Evolutionary conservation across 53 echinoderm and acorn worm genomes (phyloP).

Genomic region (Holothuria scabra): DNA sequence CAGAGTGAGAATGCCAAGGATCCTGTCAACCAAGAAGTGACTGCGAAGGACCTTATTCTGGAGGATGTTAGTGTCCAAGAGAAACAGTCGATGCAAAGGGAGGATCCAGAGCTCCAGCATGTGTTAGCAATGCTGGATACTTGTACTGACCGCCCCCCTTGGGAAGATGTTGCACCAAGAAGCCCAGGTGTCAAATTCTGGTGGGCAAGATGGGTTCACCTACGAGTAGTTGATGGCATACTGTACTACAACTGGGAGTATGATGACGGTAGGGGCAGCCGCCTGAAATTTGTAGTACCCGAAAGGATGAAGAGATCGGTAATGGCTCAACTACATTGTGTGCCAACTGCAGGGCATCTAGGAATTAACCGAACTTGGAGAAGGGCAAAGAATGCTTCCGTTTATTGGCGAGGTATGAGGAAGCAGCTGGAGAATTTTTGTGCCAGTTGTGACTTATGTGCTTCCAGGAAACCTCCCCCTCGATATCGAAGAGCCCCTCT

Average conservation of each 20-base stretch:
- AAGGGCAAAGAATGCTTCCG: constrained; percentile 29
- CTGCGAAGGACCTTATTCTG: background rate
- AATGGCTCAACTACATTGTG: constrained; percentile 58
- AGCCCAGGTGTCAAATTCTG: constrained; percentile 43
- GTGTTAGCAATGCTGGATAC: constrained; percentile 37
- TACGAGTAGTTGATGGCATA: no score
- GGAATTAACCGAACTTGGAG: constrained; percentile 59
- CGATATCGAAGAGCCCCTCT: constrained; percentile 53
- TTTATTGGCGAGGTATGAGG: constrained; percentile 65
- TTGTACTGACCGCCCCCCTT: constrained; percentile 7
- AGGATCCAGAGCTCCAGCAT: constrained; percentile 33
- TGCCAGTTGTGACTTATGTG: constrained; percentile 54
- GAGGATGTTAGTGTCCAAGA: background rate
- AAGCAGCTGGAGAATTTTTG: constrained; percentile 44
- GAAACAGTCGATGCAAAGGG: background rate
- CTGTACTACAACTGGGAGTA: no score
- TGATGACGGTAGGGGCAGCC: no score
- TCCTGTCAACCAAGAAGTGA: background rate
- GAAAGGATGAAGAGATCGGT: background rate
- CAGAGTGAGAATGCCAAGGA: background rate
- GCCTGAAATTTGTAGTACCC: constrained; percentile 66
- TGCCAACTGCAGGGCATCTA: constrained; percentile 62
- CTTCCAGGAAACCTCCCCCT: constrained; percentile 49
- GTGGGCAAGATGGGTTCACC: constrained; percentile 60
- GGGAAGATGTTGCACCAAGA: constrained; percentile 17